These are phyloP conservation scores for Gisinianus flammeolus DNA, from an alignment of 2,888 invertebrate species.

Conservation along the genomic window DNA sequence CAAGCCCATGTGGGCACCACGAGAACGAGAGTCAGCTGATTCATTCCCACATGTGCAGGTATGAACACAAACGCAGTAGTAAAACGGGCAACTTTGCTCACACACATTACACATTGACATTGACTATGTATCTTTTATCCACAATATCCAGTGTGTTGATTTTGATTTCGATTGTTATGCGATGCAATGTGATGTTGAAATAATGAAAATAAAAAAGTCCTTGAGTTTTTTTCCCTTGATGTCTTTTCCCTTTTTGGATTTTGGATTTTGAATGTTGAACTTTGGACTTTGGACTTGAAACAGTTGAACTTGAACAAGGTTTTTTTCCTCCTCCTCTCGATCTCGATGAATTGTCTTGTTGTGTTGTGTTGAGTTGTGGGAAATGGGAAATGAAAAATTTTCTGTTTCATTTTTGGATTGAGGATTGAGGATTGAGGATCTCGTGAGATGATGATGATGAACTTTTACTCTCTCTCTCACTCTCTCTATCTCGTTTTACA, in stretches of 20 bases:
- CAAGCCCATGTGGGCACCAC: too few species aligned
- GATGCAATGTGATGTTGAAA: neutral
- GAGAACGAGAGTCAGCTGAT: too few species aligned
- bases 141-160: too few species aligned
- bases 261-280: neutral
- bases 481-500: too few species aligned
- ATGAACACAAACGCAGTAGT: too few species aligned
- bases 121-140: neutral
- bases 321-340: neutral
- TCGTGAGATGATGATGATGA: too few species aligned
- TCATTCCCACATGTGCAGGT: too few species aligned
- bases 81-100: too few species aligned
- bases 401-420: neutral
- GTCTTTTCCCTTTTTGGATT: too few species aligned
- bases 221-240: too few species aligned
- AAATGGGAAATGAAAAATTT: neutral
- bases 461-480: too few species aligned
- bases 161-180: neutral
- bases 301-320: neutral
- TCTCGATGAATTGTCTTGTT: neutral
- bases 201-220: neutral
- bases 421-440: neutral
- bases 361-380: neutral
- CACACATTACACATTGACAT: neutral
- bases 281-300: neutral